Evolutionary conservation across 2,888 invertebrate species (phyloP).

Genomic region (Erebia aethiops): DNA sequence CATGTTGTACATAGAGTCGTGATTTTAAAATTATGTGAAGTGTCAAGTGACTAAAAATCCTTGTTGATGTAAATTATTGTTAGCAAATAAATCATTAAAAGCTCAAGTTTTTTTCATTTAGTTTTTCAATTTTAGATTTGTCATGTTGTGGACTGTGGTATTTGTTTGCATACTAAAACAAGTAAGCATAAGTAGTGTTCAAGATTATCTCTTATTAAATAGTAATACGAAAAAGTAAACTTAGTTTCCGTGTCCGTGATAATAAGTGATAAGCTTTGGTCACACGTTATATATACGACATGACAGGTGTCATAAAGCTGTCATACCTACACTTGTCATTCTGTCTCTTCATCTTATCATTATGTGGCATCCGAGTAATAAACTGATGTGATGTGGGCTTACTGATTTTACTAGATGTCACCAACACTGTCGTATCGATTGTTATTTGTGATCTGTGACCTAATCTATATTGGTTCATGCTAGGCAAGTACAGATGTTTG

Average conservation of each 20-base stretch:
- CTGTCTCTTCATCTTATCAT: conserved; percentile 46
- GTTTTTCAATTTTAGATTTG: no score
- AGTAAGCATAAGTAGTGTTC: neutral
- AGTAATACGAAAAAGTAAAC: neutral
- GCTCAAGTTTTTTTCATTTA: no score
- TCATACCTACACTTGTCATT: conserved; percentile 54
- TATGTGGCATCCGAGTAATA: conserved; percentile 21
- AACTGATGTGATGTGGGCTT: neutral
- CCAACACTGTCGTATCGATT: conserved; percentile 1
- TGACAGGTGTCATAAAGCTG: conserved; percentile 57
- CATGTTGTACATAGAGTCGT: no score
- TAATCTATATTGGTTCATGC: neutral
- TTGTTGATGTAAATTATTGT: no score
- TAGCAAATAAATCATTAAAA: no score
- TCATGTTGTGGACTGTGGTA: no score
- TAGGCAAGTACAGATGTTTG: no score
- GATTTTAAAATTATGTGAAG: no score
- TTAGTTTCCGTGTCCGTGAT: conserved; percentile 28
- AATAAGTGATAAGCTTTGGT: conserved; percentile 59
- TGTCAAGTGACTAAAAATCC: no score
- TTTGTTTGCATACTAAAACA: no score
- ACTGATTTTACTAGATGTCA: conserved; percentile 49
- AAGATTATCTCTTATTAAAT: neutral
- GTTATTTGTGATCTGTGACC: neutral
- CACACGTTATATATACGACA: conserved; percentile 65